Evolutionary conservation across 2,113 vertebrate species (phyloP), one percentile per base, ranked within the genome.

Genomic region (Xiphophorus maculatus): DNA sequence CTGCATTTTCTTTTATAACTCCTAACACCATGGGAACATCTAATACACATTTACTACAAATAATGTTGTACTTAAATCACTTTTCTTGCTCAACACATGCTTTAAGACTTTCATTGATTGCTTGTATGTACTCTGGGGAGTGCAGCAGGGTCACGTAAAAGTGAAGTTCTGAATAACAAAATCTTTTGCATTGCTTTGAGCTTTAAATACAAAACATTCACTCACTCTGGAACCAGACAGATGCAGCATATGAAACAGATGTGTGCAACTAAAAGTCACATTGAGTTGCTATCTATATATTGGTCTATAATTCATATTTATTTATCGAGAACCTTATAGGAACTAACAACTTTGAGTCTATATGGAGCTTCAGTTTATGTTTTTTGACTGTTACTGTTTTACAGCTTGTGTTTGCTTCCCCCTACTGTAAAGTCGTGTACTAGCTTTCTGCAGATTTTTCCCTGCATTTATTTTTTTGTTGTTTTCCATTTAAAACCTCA

Each of bases 401-500:
- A 74, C 73, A 75, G 58, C 29, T 1, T 61, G 60, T 68, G 68
- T 90, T 69, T 92, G 88, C 89, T 92, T 89, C 89, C 90, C 81
- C 73, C 89, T 92, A 75, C 74, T 84, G 90, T 77, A 70, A 84
- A 2, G 33, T 79, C 69, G 54, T 33, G 66, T 19, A 14, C n/a
- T 35, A 29, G 28, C 62, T 64, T 60, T 62, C 12, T 71, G 48
- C 61, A 70, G 51, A 64, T 71, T 15, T 79, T 69, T 73, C 0
- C 72, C 68, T 87, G 44, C 67, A 64, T 51, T 15, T 25, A 76
- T 17, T 37, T 87, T 51, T 77, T 65, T 79, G 74, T 71, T 81
- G 68, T 83, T 67, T 65, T 85, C 63, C 27, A 25, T 78, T 85
- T 62, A 69, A 25, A 78, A 77, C 83, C 7, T 82, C 82, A 84